Base-by-base conservation (phyloP, 1,140 invertebrate genomes). In the Pararge aegeria region DNA sequence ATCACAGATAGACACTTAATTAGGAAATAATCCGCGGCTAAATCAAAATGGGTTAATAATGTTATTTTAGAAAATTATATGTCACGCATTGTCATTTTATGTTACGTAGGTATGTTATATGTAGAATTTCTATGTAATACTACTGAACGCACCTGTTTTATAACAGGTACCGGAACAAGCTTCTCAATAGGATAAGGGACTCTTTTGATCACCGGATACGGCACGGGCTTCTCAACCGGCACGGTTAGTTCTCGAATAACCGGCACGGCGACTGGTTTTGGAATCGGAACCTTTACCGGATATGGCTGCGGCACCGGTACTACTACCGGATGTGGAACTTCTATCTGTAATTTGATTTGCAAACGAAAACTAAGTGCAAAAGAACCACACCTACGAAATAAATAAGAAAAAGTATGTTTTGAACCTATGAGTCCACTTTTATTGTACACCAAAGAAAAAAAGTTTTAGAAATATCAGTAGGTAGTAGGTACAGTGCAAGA, bases 181-280 rank as follows among this genome's bases (percentile, higher is more conserved):
- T 94, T 94, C 80, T 94, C 93, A 34, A 95, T 88, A 6, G 93
- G 93, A 68, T 93, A 93, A 5, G 92, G 93, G 46, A 94, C 91
- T 46, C 93, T 90, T 89, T 94, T 94, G 80, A 93, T 90, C 24
- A 94, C 92, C 18, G 93, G 91, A 75, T 92, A 94, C 0, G 93
- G 94, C 44, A 94, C 91, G 48, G 91, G 93, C 85, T 94, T 94
- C 80, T 93, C 93, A 29, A 94, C 90, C 2, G 93, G 92, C 52
- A 94, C 89, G 5, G 90, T 92, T 29, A 94, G 78, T 44, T 94
- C 94, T 66, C 91, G 93, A 55, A 94, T 80, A 12, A 94, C 90
- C 2, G 93, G 93, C 50, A 94, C 91, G 3, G 93, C 90, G 1
- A 94, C 91, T 20, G 93, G 93, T 70, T 93, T 93, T 1, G 93